Base-by-base conservation (phyloP, 2,888 invertebrate species). In the Synergus japonicus region DNA sequence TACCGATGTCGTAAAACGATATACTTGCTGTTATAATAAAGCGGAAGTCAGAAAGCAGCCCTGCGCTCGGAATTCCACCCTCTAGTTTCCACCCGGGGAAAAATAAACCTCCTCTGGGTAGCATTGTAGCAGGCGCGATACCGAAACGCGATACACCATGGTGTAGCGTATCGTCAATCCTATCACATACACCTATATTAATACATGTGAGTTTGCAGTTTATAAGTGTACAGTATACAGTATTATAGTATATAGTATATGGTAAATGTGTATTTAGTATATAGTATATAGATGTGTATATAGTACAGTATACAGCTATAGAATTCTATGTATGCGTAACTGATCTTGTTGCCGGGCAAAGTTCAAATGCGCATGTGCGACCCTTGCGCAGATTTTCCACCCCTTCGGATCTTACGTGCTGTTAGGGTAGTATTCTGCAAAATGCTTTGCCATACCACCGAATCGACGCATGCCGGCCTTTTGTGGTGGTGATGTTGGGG, bases 11-110 rank as follows among this genome's bases (percentile, higher is more conserved):
- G 88, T 87, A 87, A 88, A 89, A 85, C 86, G 83, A 88, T 88
- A 86, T 86, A 86, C 83, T 82, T 81, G 86, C 81, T 81, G 83
- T 84, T 88, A 86, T 86, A 87, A 89, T 87, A 87, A 89, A 88
- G 85, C 84, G 87, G 81, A 84, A 84, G 83, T 85, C 83, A 81
- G 81, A 83, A 83, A 83, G 79, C 81, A 81, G 80, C 82, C 83
- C 83, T 83, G 78, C 81, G 83, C 84, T 81, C 79, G 83, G 82
- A 82, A 85, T 81, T 77, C 82, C 82, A 77, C 66, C 80, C 73
- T 58, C 63, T 60, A 77, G 82, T 46, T 77, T 77, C 83, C 76
- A 82, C 79, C 82, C 82, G 77, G 60, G 84, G 84, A 84, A 86
- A 86, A 87, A 81, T 79, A 76, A 78, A 79, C 65, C 49, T 77